These are phyloP conservation scores for Actias luna DNA, from an alignment of 2,888 invertebrate species.

Conservation along the genomic window DNA sequence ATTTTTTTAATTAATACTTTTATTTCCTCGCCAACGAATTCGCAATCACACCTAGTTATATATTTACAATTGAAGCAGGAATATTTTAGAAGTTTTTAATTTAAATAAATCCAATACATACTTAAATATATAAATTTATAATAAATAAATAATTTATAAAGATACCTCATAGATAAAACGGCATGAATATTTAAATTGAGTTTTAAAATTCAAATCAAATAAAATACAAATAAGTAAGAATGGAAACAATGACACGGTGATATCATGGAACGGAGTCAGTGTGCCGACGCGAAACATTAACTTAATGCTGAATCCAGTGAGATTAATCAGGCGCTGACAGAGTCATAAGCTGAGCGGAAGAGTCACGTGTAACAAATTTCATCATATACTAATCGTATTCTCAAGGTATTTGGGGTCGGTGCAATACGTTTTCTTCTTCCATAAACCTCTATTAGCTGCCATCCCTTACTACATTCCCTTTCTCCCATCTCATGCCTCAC, in stretches of 20 bases:
- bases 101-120: no score
- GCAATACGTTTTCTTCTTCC: no score
- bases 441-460: no score
- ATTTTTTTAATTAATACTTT: no score
- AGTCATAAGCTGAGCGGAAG: constrained; percentile 6
- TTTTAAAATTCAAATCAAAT: constrained; percentile 11
- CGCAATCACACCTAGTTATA: no score
- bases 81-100: no score
- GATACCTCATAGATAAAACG: not conserved
- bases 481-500: no score
- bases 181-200: constrained; percentile 3
- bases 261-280: constrained; percentile 39
- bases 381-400: not conserved
- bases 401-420: no score
- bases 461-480: no score
- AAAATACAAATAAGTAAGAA: constrained; percentile 29
- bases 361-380: not conserved
- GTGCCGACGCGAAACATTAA: constrained; percentile 34
- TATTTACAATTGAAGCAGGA: no score
- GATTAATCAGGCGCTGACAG: not conserved
- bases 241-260: constrained; percentile 28
- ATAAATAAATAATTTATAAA: not conserved
- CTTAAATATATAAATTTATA: no score
- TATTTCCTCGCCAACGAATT: no score
- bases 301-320: constrained; percentile 38